Conservation (phyloP, 1,140 invertebrate genomes). For the Drosophila grimshawi region DNA sequence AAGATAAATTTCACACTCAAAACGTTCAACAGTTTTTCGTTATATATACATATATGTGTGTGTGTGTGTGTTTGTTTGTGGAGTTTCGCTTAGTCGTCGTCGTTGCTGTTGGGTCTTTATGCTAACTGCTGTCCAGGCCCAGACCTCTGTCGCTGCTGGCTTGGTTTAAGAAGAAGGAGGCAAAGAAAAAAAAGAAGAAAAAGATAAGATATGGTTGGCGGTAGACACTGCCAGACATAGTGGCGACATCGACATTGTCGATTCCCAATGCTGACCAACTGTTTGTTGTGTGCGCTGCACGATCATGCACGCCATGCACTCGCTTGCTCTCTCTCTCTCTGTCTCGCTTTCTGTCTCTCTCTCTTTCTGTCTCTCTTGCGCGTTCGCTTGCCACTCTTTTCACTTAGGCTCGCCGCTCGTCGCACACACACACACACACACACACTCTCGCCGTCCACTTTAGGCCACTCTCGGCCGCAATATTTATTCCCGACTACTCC, state of each 20-base stretch:
- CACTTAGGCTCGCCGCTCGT: background rate
- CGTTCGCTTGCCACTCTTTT: constrained; percentile 2
- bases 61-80: constrained; percentile 34
- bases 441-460: constrained; percentile 22
- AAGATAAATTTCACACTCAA: constrained; percentile 80
- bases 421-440: constrained; percentile 13
- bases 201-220: constrained; percentile 79
- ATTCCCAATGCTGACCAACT: constrained; percentile 47
- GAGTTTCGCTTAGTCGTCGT: too few species aligned
- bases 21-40: constrained; percentile 14
- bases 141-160: background rate
- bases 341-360: constrained; percentile 2
- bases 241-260: constrained; percentile 75
- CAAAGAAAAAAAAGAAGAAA: constrained; percentile 25
- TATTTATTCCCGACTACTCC: constrained; percentile 47
- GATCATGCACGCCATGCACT: constrained; percentile 1
- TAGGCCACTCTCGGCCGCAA: constrained; percentile 49
- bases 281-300: constrained; percentile 24
- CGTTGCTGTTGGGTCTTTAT: constrained; percentile 45
- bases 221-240: constrained; percentile 76
- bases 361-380: background rate
- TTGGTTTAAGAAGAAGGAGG: constrained; percentile 10
- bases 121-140: constrained; percentile 48
- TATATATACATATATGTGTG: constrained; percentile 4
- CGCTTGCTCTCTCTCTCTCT: background rate